These are phyloP conservation scores for Platyscapa corneri DNA, from an alignment of 1,140 invertebrate genomes.

Conservation along the genomic window DNA sequence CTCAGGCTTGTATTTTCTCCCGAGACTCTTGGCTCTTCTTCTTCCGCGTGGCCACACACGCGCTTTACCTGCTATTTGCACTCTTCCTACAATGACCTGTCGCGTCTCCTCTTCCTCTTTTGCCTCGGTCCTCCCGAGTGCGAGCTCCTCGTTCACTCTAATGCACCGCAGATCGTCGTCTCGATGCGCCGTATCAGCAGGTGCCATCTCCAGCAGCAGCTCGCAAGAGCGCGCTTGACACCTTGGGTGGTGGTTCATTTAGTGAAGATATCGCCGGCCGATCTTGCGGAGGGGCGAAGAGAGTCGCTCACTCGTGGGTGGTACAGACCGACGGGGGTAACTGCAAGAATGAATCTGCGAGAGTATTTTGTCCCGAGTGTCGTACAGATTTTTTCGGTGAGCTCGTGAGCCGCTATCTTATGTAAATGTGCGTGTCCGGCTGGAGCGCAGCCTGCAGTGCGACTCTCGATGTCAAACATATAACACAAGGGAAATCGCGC, in stretches of 20 bases:
- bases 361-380: slow-evolving; percentile 18
- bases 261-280: slow-evolving; percentile 67
- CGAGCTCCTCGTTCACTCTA: too few species aligned
- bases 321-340: neutral
- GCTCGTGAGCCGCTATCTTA: slow-evolving; percentile 6
- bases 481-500: neutral
- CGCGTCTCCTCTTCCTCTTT: neutral
- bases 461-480: neutral
- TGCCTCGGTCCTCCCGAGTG: too few species aligned
- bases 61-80: slow-evolving; percentile 29
- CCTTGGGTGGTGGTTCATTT: slow-evolving; percentile 71
- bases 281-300: slow-evolving; percentile 56
- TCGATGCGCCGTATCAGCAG: slow-evolving; percentile 58
- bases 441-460: neutral
- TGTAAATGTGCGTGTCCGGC: slow-evolving; percentile 42
- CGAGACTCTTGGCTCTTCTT: neutral
- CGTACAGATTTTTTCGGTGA: slow-evolving; percentile 27
- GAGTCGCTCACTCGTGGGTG: neutral
- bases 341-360: neutral
- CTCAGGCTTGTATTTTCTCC: neutral
- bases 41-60: slow-evolving; percentile 37
- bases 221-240: slow-evolving; percentile 61
- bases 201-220: slow-evolving; percentile 59
- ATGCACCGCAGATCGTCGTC: slow-evolving; percentile 58
- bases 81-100: slow-evolving; percentile 33